Percentiles rank a stretch among this genome's conserved stretches.
Evolutionary conservation across 64 coral and sea anemone species (phyloP).

Genomic region (Stylophora pistillata): DNA sequence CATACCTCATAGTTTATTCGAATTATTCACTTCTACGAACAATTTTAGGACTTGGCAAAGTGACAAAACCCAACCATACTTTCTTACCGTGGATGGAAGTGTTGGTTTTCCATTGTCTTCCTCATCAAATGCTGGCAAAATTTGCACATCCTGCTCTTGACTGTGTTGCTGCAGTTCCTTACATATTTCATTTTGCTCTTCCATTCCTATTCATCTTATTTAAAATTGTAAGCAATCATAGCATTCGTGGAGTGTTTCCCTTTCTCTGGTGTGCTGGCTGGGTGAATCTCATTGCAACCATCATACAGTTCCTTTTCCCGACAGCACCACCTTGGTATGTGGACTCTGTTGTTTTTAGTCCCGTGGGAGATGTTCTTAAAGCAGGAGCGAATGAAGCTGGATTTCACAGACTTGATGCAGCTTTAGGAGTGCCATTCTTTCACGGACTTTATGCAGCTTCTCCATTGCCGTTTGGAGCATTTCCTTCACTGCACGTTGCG

Average conservation of each 20-base stretch:
- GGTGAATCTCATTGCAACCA: conserved; percentile 89
- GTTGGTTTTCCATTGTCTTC: conserved; percentile 94
- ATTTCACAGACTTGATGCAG: conserved; percentile 94
- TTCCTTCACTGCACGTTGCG: conserved; percentile 96
- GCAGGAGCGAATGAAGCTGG: conserved; percentile 92
- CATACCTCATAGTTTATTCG: conserved; percentile 81
- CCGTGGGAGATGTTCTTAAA: conserved; percentile 80
- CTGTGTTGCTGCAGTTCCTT: conserved; percentile 94
- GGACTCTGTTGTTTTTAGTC: conserved; percentile 93
- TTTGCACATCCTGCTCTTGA: conserved; percentile 95
- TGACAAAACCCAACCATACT: conserved; percentile 80
- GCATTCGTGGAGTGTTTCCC: conserved; percentile 74
- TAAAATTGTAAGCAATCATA: conserved; percentile 76
- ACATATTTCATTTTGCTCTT: conserved; percentile 93
- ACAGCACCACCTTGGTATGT: conserved; percentile 98
- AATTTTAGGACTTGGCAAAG: conserved; percentile 74
- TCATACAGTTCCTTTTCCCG: conserved; percentile 95
- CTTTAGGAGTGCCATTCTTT: conserved; percentile 92
- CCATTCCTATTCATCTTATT: conserved; percentile 88
- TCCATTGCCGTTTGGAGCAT: conserved; percentile 96
- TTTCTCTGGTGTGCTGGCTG: conserved; percentile 96
- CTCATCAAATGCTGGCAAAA: conserved; percentile 94
- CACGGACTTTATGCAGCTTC: conserved; percentile 95
- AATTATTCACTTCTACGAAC: conserved; percentile 89
- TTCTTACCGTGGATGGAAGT: conserved; percentile 95